Percentiles rank a stretch among this genome's conserved stretches.
Conservation (phyloP, 2,797 vertebrate species). For the Syngnathus rostellatus region DNA sequence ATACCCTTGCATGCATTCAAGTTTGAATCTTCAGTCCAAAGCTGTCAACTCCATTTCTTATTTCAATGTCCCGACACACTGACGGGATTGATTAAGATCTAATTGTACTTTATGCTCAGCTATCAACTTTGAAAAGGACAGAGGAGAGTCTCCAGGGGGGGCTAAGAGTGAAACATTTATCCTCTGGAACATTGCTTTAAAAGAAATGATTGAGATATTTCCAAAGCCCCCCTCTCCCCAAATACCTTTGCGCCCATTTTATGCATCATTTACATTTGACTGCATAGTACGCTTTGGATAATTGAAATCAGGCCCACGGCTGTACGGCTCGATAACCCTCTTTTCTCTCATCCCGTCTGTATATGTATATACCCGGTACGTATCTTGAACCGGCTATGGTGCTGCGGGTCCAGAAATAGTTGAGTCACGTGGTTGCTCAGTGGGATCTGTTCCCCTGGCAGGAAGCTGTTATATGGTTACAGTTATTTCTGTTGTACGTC, state of each 20-base stretch:
- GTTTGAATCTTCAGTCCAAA: background rate
- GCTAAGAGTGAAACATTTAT: background rate
- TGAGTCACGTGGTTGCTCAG: conserved; percentile 73
- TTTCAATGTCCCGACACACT: background rate
- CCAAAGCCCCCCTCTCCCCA: background rate
- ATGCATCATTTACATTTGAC: conserved; percentile 3
- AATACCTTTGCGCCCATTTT: background rate
- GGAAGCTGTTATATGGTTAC: conserved; percentile 92
- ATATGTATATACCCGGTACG: conserved; percentile 47
- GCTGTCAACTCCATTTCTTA: conserved; percentile 2
- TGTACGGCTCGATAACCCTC: conserved; percentile 50
- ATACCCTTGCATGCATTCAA: background rate
- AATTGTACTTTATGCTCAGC: background rate
- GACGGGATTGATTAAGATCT: background rate
- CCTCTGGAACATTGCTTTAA: background rate
- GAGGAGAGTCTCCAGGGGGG: background rate
- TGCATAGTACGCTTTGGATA: background rate
- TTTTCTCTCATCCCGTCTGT: conserved; percentile 25
- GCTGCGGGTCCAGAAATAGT: conserved; percentile 73
- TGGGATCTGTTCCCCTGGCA: conserved; percentile 89
- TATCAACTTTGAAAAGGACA: conserved; percentile 2
- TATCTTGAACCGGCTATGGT: conserved; percentile 53
- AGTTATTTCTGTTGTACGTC: conserved; percentile 99
- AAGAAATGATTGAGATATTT: background rate
- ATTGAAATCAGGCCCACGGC: conserved; percentile 31